Percentiles rank a stretch among this genome's conserved stretches.
Evolutionary conservation across 2,888 invertebrate species (phyloP).

Genomic region (Exocentrus adspersus): DNA sequence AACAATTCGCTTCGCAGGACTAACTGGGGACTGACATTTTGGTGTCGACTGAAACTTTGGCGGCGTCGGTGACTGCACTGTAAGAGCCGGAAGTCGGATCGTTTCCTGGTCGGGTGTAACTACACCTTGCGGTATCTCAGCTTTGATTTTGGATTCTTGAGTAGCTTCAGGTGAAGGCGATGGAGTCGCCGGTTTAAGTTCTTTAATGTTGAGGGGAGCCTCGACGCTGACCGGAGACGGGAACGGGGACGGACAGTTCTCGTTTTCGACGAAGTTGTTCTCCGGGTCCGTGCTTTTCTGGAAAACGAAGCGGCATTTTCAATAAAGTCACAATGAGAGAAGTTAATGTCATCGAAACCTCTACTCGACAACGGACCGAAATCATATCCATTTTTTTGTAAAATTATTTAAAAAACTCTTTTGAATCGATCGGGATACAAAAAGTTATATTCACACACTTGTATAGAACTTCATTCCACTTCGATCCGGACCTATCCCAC

Average conservation of each 20-base stretch:
- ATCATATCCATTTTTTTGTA: too few species aligned
- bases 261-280: constrained; percentile 33
- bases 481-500: not conserved
- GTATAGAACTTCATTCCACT: too few species aligned
- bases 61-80: not conserved
- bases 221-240: constrained; percentile 43
- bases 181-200: not conserved
- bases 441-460: too few species aligned
- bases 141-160: not conserved
- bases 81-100: not conserved
- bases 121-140: not conserved
- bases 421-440: too few species aligned
- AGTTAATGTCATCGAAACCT: too few species aligned
- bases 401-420: too few species aligned
- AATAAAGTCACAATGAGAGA: too few species aligned
- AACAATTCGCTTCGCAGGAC: not conserved
- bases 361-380: too few species aligned
- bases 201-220: constrained; percentile 7
- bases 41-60: not conserved
- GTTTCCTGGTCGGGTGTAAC: not conserved
- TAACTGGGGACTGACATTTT: not conserved
- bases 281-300: constrained; percentile 39
- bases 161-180: not conserved
- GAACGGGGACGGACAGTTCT: constrained; percentile 43
- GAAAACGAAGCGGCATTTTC: too few species aligned